These are phyloP conservation scores for Apis florea DNA, from an alignment of 1,140 invertebrate genomes.

Conservation along the genomic window DNA sequence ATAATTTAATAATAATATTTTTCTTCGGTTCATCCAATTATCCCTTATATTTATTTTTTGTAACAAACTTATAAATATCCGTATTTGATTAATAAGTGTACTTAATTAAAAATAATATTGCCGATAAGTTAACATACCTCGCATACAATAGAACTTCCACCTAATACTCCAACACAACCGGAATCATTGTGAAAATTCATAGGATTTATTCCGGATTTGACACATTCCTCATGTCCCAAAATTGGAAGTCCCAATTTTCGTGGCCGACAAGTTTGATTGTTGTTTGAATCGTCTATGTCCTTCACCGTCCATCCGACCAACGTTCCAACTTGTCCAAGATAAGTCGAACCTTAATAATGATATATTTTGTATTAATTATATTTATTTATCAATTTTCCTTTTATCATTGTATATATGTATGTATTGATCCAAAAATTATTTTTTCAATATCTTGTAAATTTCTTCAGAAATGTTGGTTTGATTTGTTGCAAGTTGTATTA, in stretches of 20 bases:
- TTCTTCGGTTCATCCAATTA: background rate
- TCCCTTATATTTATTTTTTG: background rate
- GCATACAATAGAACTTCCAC: constrained; percentile 77
- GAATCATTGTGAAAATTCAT: constrained; percentile 77
- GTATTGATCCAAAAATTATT: too few relatives aligned
- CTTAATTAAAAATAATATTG: background rate
- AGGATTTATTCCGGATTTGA: constrained; percentile 69
- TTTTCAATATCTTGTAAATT: too few relatives aligned
- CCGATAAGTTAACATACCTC: constrained; percentile 66
- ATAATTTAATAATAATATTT: background rate
- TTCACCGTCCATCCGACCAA: constrained; percentile 81
- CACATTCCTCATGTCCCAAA: constrained; percentile 76
- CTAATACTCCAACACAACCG: constrained; percentile 80
- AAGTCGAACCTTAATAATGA: constrained; percentile 73
- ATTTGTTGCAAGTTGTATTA: too few relatives aligned
- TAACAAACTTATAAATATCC: background rate
- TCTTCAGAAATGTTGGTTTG: too few relatives aligned
- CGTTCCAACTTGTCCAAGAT: constrained; percentile 81
- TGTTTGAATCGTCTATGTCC: constrained; percentile 34
- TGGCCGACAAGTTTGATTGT: constrained; percentile 73
- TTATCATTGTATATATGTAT: too few relatives aligned
- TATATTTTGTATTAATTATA: background rate
- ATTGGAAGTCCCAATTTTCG: constrained; percentile 80
- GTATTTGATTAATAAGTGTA: background rate
- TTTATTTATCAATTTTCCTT: background rate